phyloP scores from a whole-genome alignment of 2,888 invertebrate genomes.

The Taphrorychus bicolor region DNA sequence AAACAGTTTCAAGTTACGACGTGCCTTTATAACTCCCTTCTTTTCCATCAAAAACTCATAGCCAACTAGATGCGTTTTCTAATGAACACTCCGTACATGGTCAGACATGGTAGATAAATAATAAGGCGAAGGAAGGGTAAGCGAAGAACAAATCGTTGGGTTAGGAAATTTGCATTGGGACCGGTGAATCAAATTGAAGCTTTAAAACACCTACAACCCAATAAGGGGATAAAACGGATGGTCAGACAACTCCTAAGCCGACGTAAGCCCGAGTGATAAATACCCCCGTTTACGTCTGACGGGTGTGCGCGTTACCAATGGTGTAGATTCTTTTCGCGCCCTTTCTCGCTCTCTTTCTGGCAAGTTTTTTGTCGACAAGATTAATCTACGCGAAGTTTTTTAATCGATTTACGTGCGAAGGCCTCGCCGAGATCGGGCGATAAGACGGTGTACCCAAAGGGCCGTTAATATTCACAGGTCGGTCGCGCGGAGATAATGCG shows the following conservation, averaged over 20 bases:
- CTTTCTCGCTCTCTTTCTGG: no score
- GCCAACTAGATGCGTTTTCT: no score
- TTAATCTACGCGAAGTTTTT: no score
- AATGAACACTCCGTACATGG: no score
- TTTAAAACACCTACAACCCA: conserved; percentile 32
- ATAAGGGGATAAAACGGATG: conserved; percentile 27
- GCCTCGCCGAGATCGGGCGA: conserved; percentile 26
- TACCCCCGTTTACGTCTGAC: conserved; percentile 22
- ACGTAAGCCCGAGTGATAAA: conserved; percentile 25
- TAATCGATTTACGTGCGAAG: conserved; percentile 35
- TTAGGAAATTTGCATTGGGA: not conserved
- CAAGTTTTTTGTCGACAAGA: no score
- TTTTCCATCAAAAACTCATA: no score
- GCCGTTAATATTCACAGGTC: conserved; percentile 46
- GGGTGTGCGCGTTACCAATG: conserved; percentile 25
- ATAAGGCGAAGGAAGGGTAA: no score
- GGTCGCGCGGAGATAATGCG: conserved; percentile 48
- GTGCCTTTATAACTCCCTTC: no score
- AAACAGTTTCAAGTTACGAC: no score
- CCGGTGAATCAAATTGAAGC: conserved; percentile 25
- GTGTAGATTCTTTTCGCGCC: no score
- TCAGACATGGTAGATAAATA: no score
- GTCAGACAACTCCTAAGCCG: conserved; percentile 24
- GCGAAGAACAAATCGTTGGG: not conserved
- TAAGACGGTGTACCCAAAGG: conserved; percentile 26